Base-by-base conservation (phyloP, 2,113 vertebrate species). In the Gorsachius goisagi region DNA sequence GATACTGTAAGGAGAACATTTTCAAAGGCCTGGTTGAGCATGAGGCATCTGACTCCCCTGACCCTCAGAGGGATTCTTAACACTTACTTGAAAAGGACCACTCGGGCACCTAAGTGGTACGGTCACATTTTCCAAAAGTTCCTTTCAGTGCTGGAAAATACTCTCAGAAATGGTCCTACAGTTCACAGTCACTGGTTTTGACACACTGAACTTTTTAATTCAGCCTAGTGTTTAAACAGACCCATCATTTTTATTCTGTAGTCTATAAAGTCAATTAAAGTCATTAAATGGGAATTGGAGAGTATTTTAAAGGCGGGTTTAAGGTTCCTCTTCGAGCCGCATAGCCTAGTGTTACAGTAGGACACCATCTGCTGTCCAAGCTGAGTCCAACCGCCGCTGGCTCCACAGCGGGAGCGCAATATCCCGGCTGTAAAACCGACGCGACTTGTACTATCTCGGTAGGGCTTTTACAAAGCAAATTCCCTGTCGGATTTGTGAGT, bases 301-400 rank as follows among this genome's bases (percentile, higher is more conserved):
- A 66, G 72, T 83, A 66, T 91, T 91, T 94, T 95, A 84, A 89
- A 84, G 60, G 68, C 78, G 77, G 63, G 41, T 95, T 92, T 92
- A 96, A 93, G 63, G 74, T 81, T 93, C 56, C 32, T 95, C 26
- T 78, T 32, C 24, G 78, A 63, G 68, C 67, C 20, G 16, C 2
- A 55, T 16, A 69, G 75, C 60, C 76, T 79, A 91, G 67, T 37
- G 75, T 97, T 96, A 96, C 94, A 60, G 95, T 95, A 97, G 93
- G 93, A 97, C 95, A 97, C 97, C 97, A 97, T 97, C 96, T 97
- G 96, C 93, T 97, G 95, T 97, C 79, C 95, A 95, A 94, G 73
- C 5, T 9, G 79, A 41, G 95, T 89, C 93, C 0, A 4, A 53
- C 95, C 87, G 67, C 68, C 11, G 0, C 73, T 58, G 73, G 26